Conservation (phyloP, 1,140 invertebrate species). For the roundworm (Caenorhabditis elegans) region DNA sequence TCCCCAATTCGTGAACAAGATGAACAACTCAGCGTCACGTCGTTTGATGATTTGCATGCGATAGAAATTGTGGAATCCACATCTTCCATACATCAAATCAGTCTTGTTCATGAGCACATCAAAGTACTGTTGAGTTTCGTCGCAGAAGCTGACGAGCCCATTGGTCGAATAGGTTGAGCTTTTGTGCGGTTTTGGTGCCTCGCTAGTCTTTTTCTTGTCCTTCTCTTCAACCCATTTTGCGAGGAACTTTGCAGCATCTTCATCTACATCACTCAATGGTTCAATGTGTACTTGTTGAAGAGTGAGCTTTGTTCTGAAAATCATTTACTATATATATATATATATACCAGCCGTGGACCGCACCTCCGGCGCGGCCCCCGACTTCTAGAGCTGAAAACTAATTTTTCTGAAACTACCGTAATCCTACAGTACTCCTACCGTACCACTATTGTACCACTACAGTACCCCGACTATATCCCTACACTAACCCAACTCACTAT, state of each 20-base stretch:
- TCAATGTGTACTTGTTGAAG: background rate
- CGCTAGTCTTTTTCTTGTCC: slow-evolving; percentile 35
- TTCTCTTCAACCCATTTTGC: slow-evolving; percentile 34
- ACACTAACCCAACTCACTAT: no score
- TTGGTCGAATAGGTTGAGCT: slow-evolving; percentile 33
- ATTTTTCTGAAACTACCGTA: no score
- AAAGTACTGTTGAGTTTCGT: slow-evolving; percentile 41
- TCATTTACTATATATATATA: no score
- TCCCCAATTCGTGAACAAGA: slow-evolving; percentile 72
- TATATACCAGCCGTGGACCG: no score
- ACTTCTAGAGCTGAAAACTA: no score
- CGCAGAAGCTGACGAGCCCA: slow-evolving; percentile 64
- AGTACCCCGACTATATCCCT: no score
- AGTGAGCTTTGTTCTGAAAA: background rate
- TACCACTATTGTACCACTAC: no score
- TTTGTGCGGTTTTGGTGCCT: slow-evolving; percentile 40
- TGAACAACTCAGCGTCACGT: slow-evolving; percentile 68
- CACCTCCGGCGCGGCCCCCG: no score
- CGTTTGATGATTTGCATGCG: slow-evolving; percentile 70
- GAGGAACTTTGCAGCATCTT: slow-evolving; percentile 37
- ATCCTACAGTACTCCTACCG: no score
- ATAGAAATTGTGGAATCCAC: slow-evolving; percentile 71
- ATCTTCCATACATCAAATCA: slow-evolving; percentile 67
- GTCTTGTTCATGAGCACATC: slow-evolving; percentile 69
- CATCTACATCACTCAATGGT: background rate